Conservation (phyloP, 2,797 vertebrate species). For the Spinus olivaceus region DNA sequence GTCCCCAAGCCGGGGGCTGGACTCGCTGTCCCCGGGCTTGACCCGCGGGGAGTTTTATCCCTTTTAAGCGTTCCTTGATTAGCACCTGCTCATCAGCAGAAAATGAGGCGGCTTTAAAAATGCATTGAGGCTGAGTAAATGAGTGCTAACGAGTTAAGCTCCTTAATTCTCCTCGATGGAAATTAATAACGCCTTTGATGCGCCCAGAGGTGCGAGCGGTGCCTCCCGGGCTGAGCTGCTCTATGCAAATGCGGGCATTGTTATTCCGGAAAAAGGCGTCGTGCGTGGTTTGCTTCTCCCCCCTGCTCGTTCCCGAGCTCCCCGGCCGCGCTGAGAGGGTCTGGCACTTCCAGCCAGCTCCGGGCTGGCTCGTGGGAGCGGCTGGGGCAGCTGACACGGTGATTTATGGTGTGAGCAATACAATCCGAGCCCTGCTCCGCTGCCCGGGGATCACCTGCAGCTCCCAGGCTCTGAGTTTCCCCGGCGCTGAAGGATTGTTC, state of each 20-base stretch:
- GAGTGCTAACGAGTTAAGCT: constrained; percentile 50
- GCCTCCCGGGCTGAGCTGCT: not conserved
- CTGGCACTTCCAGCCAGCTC: not conserved
- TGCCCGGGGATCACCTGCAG: not conserved
- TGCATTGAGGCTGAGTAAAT: constrained; percentile 16
- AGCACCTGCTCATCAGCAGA: not conserved
- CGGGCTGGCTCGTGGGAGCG: not conserved
- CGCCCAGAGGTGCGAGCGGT: not conserved
- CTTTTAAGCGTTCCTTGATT: not conserved
- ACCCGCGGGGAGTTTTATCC: not conserved
- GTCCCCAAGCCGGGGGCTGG: not conserved
- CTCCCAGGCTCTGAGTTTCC: not conserved
- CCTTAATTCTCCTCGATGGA: constrained; percentile 31
- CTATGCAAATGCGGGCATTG: constrained; percentile 2
- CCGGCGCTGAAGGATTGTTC: not conserved
- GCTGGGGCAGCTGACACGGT: constrained; percentile 17
- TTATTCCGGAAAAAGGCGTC: not conserved
- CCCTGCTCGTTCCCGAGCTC: not conserved
- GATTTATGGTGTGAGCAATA: constrained; percentile 39
- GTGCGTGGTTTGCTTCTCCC: not conserved
- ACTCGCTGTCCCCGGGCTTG: not conserved
- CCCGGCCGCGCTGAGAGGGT: not conserved
- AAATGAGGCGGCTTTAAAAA: not conserved
- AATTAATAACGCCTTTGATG: constrained; percentile 18
- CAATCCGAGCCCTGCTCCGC: not conserved